These are phyloP conservation scores for Ciconia boyciana DNA, from an alignment of 2,113 vertebrate species.

Conservation along the genomic window DNA sequence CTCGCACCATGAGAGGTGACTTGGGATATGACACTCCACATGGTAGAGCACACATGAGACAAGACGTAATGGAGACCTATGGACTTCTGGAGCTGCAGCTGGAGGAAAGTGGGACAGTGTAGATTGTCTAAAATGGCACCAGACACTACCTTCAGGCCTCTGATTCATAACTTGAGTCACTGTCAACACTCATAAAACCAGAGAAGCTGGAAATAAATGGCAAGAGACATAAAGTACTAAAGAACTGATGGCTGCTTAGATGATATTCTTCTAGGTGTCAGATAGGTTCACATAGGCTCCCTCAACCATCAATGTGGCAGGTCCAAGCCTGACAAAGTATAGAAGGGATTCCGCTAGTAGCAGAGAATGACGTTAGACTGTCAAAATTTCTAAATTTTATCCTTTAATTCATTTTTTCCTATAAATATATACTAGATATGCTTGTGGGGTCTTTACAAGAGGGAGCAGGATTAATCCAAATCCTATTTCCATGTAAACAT, in stretches of 20 bases:
- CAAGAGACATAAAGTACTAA: not conserved
- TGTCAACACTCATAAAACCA: not conserved
- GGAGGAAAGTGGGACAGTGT: not conserved
- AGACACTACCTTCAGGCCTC: not conserved
- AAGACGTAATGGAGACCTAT: not conserved
- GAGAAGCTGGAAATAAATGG: not conserved
- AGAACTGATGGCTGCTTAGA: not conserved
- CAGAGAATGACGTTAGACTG: not conserved
- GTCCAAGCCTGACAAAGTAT: accelerated
- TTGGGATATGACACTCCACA: not conserved
- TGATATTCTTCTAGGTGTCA: not conserved
- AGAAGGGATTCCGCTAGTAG: not conserved
- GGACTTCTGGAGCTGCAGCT: not conserved
- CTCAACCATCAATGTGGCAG: not conserved
- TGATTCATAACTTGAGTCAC: not conserved
- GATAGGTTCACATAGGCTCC: not conserved
- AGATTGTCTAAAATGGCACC: not conserved
- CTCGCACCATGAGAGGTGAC: not conserved
- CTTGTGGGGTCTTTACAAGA: not conserved
- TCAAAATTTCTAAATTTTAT: not conserved
- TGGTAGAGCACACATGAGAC: not conserved
- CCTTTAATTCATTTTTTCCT: not conserved
- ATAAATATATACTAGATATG: not conserved
- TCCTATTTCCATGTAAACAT: not conserved
- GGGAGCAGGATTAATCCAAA: not conserved